Base-by-base conservation (phyloP, 2,888 invertebrate species). In the Eupithecia centaureata region DNA sequence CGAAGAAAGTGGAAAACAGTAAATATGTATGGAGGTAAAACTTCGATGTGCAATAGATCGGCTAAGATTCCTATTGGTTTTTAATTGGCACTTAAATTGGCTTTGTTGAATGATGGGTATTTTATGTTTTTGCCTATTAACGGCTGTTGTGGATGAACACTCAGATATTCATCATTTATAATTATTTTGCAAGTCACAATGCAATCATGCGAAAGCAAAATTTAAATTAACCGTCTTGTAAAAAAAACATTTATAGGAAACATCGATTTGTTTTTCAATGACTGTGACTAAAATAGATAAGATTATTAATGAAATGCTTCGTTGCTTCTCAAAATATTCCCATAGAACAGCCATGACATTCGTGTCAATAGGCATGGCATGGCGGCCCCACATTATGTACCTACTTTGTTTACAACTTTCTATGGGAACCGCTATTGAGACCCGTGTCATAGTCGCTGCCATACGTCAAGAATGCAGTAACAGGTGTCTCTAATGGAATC, bases 331-430 rank as follows among this genome's bases (percentile, higher is more conserved):
- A 52, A 52, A 52, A 52, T 52, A 52, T 8, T 51, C 25, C 8
- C 32, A 54, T 38, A 32, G 33, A 56, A 32, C 69, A 22, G 12
- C 70, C 69, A 58, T 66, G 66, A 61, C 67, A 65, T 61, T 63
- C 32, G 28, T 52, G 54, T 61, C 63, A 61, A 52, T 54, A 64
- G 33, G 58, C 30, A 67, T 58, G 33, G 58, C 30, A 67, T 58
- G 27, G 30, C 47, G 61, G 42, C 54, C 32, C 22, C 59, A 38
- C 58, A 42, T 57, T n/a, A n/a, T n/a, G n/a, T n/a, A n/a, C n/a
- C n/a, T n/a, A 65, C 60, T 56, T 77, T 86, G 87, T 87, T 88
- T 86, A 88, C 85, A 85, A 88, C 87, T 90, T 88, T 89, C 89
- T 85, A 88, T 89, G 88, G 83, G 89, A 89, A 87, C 80, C 73